Evolutionary conservation across 2,797 vertebrate genomes (phyloP), one percentile per base, ranked within the genome.

Genomic region (Parauchenoglanis punctatus): DNA sequence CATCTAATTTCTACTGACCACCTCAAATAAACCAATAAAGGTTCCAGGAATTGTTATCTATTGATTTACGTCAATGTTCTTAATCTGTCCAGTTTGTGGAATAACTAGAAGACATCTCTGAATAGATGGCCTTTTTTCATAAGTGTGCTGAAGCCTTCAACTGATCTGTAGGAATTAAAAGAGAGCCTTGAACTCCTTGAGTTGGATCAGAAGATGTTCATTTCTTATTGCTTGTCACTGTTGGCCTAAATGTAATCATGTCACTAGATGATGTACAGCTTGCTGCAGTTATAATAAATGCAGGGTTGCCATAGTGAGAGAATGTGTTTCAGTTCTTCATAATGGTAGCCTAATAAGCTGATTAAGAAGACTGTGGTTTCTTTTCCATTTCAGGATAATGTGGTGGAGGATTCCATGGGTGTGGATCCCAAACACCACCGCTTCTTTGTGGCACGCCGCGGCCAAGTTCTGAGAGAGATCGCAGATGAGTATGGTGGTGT

Each of bases 401-500:
- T 99, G 12, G 96, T 99, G 0, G 99, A 99, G 89, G 99, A 99
- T 86, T 94, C 54, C 7, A 98, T 99, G 97, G 94, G 44, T 25
- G 96, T 99, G 84, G 99, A 99, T 91, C 97, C 97, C 49, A 99
- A 96, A 92, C 97, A 99, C 91, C 99, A 99, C 92, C 98, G 99
- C 46, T 97, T 97, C 93, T 99, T 99, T 28, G 98, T 99, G 89
- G 95, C 97, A 86, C 97, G 98, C 1, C 96, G 98, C 44, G 98
- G 99, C 56, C 98, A 98, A 91, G 98, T 99, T 70, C 94, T 99
- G 13, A 95, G 98, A 78, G 98, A 99, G 88, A 96, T 99, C 0
- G 99, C 98, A 0, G 99, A 99, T 4, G 99, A 99, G 31, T 99
- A 99, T 0, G 99, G 98, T 0, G 99, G 99, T 0, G 97, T 99